Base-by-base conservation (phyloP, 2,888 invertebrate species). In the Dexiosoma caninum region DNA sequence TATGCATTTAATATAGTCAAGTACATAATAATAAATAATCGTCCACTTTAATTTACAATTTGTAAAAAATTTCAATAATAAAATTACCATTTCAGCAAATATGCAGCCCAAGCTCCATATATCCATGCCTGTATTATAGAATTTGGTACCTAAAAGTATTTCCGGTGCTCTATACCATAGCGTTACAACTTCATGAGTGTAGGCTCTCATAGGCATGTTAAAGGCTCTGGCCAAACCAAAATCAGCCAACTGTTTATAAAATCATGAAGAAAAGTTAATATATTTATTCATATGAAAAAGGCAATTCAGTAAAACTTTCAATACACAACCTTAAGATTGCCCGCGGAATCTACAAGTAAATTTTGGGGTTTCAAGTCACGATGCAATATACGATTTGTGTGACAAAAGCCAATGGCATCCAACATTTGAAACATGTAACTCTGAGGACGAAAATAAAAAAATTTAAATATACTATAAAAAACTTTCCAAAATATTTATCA, bases 91-190 rank as follows among this genome's bases (percentile, higher is more conserved):
- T 93, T 99, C 98, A 5, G 96, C 96, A 92, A 96, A 97, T 85
- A 99, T 98, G 89, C 98, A 98, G 7, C 97, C 98, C 57, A 98
- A 92, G 89, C 97, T 97, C 98, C 98, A 99, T 64, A 98, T 93
- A 91, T 99, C 99, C 32, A 99, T 96, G 12, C 97, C 95, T 42
- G 96, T 96, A 19, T 96, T 95, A 90, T 99, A 99, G 86, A 95
- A 94, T 88, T 95, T 95, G 14, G 96, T 94, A 49, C 98, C 98
- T 23, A 99, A 92, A 78, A 99, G 92, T 85, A 99, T 95, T 91
- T 99, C 98, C 1, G 99, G 98, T 7, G 98, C 96, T 87, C 98
- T 93, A 91, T 99, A 99, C 98, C 98, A 99, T 81, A 99, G 92
- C 0, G 98, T 99, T 4, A 98, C 96, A 14, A 98, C 96, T 91